phyloP scores from a whole-genome alignment of 2,113 vertebrate genomes.

The Dipodomys stephensi region DNA sequence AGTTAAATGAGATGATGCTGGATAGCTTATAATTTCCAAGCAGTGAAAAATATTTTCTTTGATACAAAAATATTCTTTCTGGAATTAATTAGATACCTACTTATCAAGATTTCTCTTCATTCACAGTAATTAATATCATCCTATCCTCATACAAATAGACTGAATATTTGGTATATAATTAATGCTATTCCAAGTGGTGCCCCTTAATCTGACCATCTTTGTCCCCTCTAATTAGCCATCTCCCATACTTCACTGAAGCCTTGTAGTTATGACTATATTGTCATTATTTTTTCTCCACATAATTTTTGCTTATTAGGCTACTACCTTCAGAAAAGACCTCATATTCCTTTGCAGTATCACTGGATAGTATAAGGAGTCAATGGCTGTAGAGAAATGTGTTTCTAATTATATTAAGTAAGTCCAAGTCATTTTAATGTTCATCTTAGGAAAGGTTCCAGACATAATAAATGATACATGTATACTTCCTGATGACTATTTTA shows the following conservation, averaged over 20 bases:
- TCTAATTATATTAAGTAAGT: not conserved
- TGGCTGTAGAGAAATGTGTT: not conserved
- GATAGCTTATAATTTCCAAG: not conserved
- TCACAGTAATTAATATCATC: not conserved
- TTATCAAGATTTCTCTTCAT: not conserved
- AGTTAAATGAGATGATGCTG: conserved; percentile 11
- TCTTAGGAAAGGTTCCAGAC: conserved; percentile 6
- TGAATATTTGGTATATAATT: not conserved
- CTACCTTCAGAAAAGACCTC: not conserved
- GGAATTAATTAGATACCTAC: not conserved
- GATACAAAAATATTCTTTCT: not conserved
- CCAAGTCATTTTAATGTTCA: conserved; percentile 7
- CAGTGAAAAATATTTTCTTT: conserved; percentile 26
- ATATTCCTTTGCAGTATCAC: not conserved
- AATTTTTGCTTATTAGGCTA: not conserved
- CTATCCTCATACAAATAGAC: not conserved
- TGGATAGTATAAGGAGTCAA: not conserved
- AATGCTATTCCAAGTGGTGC: not conserved
- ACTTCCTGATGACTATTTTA: not conserved
- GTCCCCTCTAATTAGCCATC: not conserved
- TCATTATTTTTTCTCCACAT: conserved; percentile 15
- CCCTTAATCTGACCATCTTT: not conserved
- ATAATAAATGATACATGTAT: not conserved
- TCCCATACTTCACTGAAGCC: not conserved
- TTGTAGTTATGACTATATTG: not conserved